Evolutionary conservation across 2,113 vertebrate species (phyloP).

Genomic region (Colinus virginianus): DNA sequence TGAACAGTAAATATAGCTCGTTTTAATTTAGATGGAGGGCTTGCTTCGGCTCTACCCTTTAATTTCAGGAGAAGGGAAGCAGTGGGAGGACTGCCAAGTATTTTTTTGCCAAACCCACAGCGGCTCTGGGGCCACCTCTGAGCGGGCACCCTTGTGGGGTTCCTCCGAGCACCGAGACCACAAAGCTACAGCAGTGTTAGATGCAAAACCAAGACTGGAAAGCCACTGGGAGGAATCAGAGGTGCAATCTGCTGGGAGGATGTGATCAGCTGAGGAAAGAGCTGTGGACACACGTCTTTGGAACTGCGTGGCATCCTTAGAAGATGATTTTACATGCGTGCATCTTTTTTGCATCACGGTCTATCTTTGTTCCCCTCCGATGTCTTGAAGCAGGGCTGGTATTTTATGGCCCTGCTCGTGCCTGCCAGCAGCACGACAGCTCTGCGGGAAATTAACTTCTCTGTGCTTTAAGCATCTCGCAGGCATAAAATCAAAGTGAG

Average conservation of each 20-base stretch:
- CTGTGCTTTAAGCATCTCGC: neutral
- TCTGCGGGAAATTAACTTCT: slow-evolving; percentile 4
- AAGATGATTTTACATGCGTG: neutral
- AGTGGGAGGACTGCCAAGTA: neutral
- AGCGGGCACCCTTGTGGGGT: neutral
- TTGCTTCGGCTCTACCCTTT: neutral
- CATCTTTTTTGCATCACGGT: slow-evolving; percentile 49
- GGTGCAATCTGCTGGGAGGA: neutral
- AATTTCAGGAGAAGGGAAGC: slow-evolving; percentile 9
- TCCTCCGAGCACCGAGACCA: neutral
- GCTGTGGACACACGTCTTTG: neutral
- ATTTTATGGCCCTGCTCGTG: neutral
- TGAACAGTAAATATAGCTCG: neutral
- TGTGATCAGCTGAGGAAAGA: neutral
- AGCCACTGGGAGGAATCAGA: neutral
- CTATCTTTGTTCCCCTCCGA: slow-evolving; percentile 61
- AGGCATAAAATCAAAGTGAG: neutral
- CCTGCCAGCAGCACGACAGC: slow-evolving; percentile 12
- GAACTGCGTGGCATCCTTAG: neutral
- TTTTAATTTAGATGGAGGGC: slow-evolving; percentile 19
- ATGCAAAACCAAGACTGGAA: neutral
- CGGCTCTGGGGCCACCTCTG: neutral
- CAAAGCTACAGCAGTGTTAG: neutral
- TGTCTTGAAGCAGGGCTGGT: slow-evolving; percentile 12
- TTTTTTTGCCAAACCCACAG: neutral